phyloP scores from a whole-genome alignment of 2,888 invertebrate genomes.

The Nyleta sp. region DNA sequence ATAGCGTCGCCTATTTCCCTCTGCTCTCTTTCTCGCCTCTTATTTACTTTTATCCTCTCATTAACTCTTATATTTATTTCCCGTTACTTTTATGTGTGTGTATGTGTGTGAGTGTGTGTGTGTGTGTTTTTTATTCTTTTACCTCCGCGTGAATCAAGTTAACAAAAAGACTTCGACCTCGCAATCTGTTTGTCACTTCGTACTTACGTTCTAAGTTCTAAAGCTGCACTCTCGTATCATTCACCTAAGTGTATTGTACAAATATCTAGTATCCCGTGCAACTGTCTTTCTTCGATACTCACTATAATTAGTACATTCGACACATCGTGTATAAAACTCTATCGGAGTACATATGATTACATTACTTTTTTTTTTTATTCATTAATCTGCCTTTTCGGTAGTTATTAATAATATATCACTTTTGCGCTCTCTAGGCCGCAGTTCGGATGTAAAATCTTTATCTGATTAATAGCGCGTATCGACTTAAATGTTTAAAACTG shows the following conservation, averaged over 20 bases:
- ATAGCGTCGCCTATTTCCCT: slow-evolving; percentile 53
- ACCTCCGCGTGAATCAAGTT: slow-evolving; percentile 68
- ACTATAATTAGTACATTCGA: slow-evolving; percentile 81
- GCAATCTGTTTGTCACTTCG: slow-evolving; percentile 69
- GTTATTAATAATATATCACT: slow-evolving; percentile 80
- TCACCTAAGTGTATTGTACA: slow-evolving; percentile 82
- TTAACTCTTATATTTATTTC: slow-evolving; percentile 61
- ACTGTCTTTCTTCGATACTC: slow-evolving; percentile 77
- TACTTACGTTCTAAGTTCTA: slow-evolving; percentile 80
- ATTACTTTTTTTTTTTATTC: slow-evolving; percentile 74
- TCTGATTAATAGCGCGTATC: slow-evolving; percentile 68
- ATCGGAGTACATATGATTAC: slow-evolving; percentile 82
- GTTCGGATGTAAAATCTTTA: slow-evolving; percentile 78
- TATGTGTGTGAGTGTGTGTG: slow-evolving; percentile 18
- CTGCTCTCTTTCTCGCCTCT: slow-evolving; percentile 28
- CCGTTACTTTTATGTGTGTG: slow-evolving; percentile 64
- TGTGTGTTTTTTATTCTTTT: slow-evolving; percentile 16
- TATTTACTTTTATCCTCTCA: slow-evolving; percentile 55
- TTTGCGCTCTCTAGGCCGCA: slow-evolving; percentile 82
- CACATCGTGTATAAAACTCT: slow-evolving; percentile 83
- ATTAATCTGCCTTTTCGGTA: slow-evolving; percentile 67
- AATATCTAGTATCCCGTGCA: slow-evolving; percentile 81
- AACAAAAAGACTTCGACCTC: slow-evolving; percentile 78
- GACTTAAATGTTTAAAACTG: slow-evolving; percentile 73
- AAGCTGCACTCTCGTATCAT: slow-evolving; percentile 82